These are phyloP conservation scores for Lycia hirtaria DNA, from an alignment of 2,888 invertebrate species.

Conservation along the genomic window DNA sequence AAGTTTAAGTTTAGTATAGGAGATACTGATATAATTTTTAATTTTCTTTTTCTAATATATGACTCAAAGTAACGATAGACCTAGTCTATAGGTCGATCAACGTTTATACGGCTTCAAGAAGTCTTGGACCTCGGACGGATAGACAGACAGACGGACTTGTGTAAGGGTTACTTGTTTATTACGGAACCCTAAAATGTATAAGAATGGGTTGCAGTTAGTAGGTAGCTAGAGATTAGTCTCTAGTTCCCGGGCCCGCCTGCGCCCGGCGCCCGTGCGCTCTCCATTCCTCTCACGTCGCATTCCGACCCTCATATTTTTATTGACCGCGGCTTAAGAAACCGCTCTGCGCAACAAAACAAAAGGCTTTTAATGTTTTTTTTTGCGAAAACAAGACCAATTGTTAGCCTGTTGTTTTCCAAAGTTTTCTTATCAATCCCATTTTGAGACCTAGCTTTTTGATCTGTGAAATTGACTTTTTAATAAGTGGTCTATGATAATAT, in stretches of 20 bases:
- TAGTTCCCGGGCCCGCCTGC: slow-evolving; percentile 28
- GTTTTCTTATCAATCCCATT: slow-evolving; percentile 19
- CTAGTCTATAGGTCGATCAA: too few species aligned
- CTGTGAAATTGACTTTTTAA: too few species aligned
- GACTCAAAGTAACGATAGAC: too few species aligned
- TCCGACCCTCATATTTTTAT: slow-evolving; percentile 60
- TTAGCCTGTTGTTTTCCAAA: slow-evolving; percentile 42
- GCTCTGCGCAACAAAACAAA: slow-evolving; percentile 54
- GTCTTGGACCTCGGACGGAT: too few species aligned
- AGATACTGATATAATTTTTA: too few species aligned
- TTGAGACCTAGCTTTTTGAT: background rate
- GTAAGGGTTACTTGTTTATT: too few species aligned
- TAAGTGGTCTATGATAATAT: too few species aligned
- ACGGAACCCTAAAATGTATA: too few species aligned
- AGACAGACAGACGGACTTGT: too few species aligned
- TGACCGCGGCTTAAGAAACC: slow-evolving; percentile 62
- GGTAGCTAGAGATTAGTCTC: background rate
- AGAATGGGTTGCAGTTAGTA: background rate
- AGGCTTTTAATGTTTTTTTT: slow-evolving; percentile 56
- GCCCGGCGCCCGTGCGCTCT: slow-evolving; percentile 10
- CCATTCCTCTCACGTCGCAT: slow-evolving; percentile 56
- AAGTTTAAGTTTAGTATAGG: too few species aligned
- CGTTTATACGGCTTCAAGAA: too few species aligned
- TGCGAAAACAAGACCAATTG: slow-evolving; percentile 55
- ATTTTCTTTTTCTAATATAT: too few species aligned